Conservation (phyloP, 2,113 vertebrate species). For the Amazona guildingii region DNA sequence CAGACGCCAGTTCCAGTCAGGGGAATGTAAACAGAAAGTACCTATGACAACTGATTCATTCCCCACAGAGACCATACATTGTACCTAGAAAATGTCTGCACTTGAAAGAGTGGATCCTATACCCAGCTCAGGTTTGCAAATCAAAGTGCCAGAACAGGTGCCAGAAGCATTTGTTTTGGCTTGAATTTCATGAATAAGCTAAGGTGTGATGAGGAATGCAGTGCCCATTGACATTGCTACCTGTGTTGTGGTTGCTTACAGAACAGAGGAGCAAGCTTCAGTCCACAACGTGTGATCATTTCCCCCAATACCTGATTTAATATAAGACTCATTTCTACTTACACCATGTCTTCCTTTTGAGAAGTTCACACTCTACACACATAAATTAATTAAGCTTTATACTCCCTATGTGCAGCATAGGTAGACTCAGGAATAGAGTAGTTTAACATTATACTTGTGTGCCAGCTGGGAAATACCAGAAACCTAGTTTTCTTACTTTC, state of each 20-base stretch:
- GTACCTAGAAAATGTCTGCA: background rate
- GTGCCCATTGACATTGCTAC: background rate
- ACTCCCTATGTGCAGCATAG: background rate
- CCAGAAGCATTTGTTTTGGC: background rate
- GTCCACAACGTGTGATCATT: background rate
- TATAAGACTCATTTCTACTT: conserved; percentile 27
- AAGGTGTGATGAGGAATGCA: background rate
- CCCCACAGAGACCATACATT: background rate
- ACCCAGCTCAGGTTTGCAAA: background rate
- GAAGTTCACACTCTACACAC: conserved; percentile 1
- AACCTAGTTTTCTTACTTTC: conserved; percentile 1
- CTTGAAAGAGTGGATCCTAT: conserved; percentile 16
- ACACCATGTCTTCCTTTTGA: background rate
- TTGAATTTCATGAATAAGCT: conserved; percentile 18
- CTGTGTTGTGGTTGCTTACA: background rate
- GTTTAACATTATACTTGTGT: background rate
- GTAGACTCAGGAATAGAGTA: conserved; percentile 8
- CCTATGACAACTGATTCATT: conserved; percentile 23
- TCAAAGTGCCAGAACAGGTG: background rate
- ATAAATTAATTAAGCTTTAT: conserved; percentile 52
- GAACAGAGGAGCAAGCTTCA: background rate
- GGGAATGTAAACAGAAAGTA: conserved; percentile 33
- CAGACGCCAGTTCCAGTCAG: background rate
- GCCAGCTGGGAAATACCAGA: background rate
- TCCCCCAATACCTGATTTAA: background rate